A percentile compares a stretch with the other conserved stretches of the same genome.
These are phyloP conservation scores for Gavia stellata DNA, from an alignment of 2,113 vertebrate genomes.

Conservation along the genomic window DNA sequence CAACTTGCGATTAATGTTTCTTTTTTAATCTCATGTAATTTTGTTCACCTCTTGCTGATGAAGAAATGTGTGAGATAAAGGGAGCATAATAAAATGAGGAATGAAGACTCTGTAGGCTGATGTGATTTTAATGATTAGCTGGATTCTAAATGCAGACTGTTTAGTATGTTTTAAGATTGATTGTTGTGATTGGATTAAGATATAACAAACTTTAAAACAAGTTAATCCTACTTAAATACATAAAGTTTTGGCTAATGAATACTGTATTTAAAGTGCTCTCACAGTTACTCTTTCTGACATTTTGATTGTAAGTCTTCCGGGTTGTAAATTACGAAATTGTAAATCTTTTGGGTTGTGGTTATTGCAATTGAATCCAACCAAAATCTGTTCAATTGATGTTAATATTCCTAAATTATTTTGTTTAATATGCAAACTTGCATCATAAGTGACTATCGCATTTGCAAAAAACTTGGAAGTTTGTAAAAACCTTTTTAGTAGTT, in stretches of 20 bases:
- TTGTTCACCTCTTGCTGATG: background rate
- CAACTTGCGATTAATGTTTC: background rate
- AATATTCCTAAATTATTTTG: background rate
- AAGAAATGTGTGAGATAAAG: background rate
- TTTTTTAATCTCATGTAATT: background rate
- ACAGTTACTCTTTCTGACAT: background rate
- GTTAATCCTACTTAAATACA: background rate
- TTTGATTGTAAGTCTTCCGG: background rate
- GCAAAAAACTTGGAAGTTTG: background rate
- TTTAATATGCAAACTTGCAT: background rate
- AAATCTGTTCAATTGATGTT: background rate
- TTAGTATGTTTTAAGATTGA: background rate
- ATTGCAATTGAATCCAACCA: background rate
- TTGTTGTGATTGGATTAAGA: background rate
- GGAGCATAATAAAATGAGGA: background rate
- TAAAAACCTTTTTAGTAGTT: background rate
- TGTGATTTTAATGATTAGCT: background rate
- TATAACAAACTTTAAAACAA: background rate
- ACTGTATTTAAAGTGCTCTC: background rate
- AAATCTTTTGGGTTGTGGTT: background rate
- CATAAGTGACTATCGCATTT: background rate
- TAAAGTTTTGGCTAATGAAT: background rate
- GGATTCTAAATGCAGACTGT: fast-evolving
- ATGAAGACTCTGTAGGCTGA: background rate
- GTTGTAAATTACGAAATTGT: background rate